phyloP scores from a whole-genome alignment of 2,113 vertebrate genomes.

The Mus musculus region DNA sequence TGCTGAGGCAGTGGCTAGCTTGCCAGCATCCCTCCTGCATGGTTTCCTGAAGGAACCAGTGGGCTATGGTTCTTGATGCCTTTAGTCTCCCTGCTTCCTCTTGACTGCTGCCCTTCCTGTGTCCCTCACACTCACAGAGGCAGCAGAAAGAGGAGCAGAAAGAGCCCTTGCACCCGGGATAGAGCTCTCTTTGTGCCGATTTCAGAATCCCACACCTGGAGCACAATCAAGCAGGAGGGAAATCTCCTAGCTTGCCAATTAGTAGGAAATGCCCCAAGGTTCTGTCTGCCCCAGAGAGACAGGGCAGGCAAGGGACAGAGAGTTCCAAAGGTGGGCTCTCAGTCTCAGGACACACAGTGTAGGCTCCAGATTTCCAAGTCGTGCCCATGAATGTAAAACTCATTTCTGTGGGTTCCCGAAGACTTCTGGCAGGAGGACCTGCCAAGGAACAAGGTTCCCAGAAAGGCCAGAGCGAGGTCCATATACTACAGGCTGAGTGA shows the following conservation, averaged over 20 bases:
- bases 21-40: not conserved
- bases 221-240: not conserved
- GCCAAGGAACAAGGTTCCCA: not conserved
- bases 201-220: not conserved
- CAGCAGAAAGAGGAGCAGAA: not conserved
- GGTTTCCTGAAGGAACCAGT: not conserved
- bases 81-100: not conserved
- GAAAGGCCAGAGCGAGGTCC: not conserved
- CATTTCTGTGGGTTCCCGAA: fast-evolving
- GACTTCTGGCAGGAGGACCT: not conserved
- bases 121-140: not conserved
- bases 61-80: not conserved
- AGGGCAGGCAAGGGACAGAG: not conserved
- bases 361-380: not conserved
- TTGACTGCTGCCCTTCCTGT: fast-evolving
- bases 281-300: not conserved
- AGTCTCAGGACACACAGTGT: not conserved
- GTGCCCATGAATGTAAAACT: not conserved
- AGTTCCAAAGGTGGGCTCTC: not conserved
- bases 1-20: not conserved
- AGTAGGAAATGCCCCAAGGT: not conserved
- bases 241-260: not conserved
- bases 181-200: not conserved
- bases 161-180: not conserved
- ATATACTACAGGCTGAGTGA: too few relatives aligned